Evolutionary conservation across 92 coral and sea anemone species (phyloP).

Genomic region (Palythoa grandis): DNA sequence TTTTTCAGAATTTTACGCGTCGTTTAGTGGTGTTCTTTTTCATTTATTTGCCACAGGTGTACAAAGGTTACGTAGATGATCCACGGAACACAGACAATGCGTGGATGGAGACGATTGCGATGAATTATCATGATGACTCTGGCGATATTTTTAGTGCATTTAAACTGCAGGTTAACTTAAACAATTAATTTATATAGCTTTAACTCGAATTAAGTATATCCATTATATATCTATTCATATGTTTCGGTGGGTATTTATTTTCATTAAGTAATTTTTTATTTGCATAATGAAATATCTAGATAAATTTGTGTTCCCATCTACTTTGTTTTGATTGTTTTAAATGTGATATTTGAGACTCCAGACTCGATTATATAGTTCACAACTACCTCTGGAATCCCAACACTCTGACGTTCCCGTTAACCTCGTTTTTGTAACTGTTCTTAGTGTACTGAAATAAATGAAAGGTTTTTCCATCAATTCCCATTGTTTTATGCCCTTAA

Average conservation of each 20-base stretch:
- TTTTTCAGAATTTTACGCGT: not conserved
- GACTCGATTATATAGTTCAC: too few species aligned
- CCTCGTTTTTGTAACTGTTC: too few species aligned
- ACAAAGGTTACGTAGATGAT: conserved; percentile 98
- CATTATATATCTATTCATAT: too few species aligned
- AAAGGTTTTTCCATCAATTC: not conserved
- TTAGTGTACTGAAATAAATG: not conserved
- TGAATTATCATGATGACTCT: conserved; percentile 94
- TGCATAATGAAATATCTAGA: too few species aligned
- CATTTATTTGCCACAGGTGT: conserved; percentile 64
- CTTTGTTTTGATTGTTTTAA: too few species aligned
- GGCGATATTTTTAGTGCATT: conserved; percentile 92
- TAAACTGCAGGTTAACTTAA: conserved; percentile 72
- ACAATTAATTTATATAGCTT: not conserved
- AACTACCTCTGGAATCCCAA: too few species aligned
- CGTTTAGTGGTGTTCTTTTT: not conserved
- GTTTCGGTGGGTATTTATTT: too few species aligned
- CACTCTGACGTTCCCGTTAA: too few species aligned
- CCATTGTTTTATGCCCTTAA: too few species aligned
- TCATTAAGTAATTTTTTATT: too few species aligned
- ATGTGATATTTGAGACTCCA: too few species aligned
- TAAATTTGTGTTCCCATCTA: too few species aligned
- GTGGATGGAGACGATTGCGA: conserved; percentile 98
- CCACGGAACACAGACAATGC: conserved; percentile 97
- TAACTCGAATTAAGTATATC: not conserved